phyloP scores from a whole-genome alignment of 2,888 invertebrate genomes.

The Trissonchulus sp. region DNA sequence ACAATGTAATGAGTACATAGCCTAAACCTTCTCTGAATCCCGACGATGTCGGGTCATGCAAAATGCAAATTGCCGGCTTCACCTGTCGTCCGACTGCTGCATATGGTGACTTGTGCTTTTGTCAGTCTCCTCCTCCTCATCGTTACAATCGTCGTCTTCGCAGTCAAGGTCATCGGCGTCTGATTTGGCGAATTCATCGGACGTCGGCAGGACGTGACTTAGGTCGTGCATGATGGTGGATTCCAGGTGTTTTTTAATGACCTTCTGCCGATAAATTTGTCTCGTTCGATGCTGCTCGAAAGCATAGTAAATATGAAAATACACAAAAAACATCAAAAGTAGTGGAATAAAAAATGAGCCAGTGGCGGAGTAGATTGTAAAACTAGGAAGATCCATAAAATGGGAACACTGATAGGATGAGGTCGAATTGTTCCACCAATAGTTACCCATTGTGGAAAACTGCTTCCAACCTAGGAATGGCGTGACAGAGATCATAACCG shows the following conservation, averaged over 20 bases:
- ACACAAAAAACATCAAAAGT: conserved; percentile 98
- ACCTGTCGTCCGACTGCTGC: no score
- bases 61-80: no score
- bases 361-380: conserved; percentile 56
- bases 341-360: conserved; percentile 98
- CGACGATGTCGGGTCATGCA: no score
- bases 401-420: conserved; percentile 39
- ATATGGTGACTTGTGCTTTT: background rate
- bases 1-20: no score
- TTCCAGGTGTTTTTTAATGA: conserved; percentile 38
- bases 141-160: conserved; percentile 28
- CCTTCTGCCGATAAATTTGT: conserved; percentile 52
- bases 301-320: conserved; percentile 80
- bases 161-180: conserved; percentile 10
- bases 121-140: conserved; percentile 27
- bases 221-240: conserved; percentile 52
- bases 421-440: conserved; percentile 11
- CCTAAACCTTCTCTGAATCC: no score
- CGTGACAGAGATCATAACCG: conserved; percentile 55
- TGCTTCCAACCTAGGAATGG: conserved; percentile 57
- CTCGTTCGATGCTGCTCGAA: conserved; percentile 53
- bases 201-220: conserved; percentile 47
- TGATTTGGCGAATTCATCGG: conserved; percentile 26
- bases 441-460: conserved; percentile 36
- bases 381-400: conserved; percentile 52